A percentile compares a stretch with the other conserved stretches of the same genome.
phyloP scores from a whole-genome alignment of 2,888 invertebrate genomes.

The Poecilobothrus nobilitatus region DNA sequence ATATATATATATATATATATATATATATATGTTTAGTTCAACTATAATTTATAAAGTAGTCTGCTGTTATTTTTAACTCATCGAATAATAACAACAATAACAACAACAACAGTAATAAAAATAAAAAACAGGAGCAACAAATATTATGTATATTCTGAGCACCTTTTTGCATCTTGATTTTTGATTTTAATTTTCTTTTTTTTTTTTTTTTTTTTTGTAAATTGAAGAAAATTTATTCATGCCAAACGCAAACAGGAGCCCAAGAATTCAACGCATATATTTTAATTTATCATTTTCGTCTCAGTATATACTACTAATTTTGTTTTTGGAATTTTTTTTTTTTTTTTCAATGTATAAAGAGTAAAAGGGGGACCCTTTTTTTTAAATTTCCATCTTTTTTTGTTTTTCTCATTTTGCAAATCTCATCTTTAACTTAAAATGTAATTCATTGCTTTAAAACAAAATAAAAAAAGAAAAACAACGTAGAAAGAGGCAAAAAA shows the following conservation, averaged over 20 bases:
- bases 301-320: background rate
- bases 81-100: background rate
- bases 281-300: slow-evolving; percentile 8
- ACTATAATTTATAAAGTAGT: no score
- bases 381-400: background rate
- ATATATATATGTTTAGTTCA: no score
- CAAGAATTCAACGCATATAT: slow-evolving; percentile 13
- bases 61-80: no score
- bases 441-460: no score
- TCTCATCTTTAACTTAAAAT: background rate
- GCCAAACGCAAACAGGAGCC: slow-evolving; percentile 23
- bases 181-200: background rate
- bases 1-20: no score
- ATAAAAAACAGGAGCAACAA: background rate
- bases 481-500: background rate
- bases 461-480: slow-evolving; percentile 4
- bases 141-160: background rate
- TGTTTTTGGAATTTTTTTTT: background rate
- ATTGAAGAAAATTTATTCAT: slow-evolving; percentile 21
- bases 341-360: background rate
- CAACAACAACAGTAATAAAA: background rate
- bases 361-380: background rate
- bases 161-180: slow-evolving; percentile 8
- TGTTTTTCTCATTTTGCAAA: background rate
- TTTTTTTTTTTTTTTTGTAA: slow-evolving; percentile 4